These are phyloP conservation scores for Oscheius sp. DNA, from an alignment of 2,888 invertebrate genomes.

Conservation along the genomic window DNA sequence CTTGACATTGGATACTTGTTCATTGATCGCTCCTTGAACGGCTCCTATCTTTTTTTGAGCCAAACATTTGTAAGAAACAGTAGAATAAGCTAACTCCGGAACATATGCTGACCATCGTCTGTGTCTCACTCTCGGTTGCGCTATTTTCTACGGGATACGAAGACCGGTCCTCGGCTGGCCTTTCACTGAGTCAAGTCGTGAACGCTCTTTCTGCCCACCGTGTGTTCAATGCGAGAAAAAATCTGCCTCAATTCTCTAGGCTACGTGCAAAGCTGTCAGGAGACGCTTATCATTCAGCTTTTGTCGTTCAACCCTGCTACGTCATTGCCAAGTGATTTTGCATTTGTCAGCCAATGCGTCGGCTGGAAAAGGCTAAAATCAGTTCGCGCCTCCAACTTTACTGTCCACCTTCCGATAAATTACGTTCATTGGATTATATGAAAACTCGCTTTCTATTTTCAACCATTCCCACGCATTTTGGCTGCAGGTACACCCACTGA, in stretches of 20 bases:
- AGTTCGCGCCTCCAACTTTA: too few relatives aligned
- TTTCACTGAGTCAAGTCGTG: slow-evolving; percentile 31
- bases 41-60: not conserved
- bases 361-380: too few relatives aligned
- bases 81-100: not conserved
- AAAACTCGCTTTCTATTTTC: not conserved
- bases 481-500: too few relatives aligned
- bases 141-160: slow-evolving; percentile 25
- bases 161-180: slow-evolving; percentile 34
- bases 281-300: slow-evolving; percentile 31
- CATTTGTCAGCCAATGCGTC: not conserved
- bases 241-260: not conserved
- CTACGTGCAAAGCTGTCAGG: not conserved
- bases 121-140: slow-evolving; percentile 13
- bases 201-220: slow-evolving; percentile 15
- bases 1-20: slow-evolving; percentile 28
- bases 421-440: too few relatives aligned
- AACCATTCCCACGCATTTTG: not conserved
- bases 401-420: too few relatives aligned
- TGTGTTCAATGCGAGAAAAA: not conserved
- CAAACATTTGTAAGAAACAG: not conserved
- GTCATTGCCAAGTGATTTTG: slow-evolving; percentile 17
- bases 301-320: slow-evolving; percentile 25
- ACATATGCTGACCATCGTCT: slow-evolving; percentile 25
- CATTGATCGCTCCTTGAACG: slow-evolving; percentile 17